Evolutionary conservation across 2,888 invertebrate genomes (phyloP).

Genomic region (Diarsia rubi): DNA sequence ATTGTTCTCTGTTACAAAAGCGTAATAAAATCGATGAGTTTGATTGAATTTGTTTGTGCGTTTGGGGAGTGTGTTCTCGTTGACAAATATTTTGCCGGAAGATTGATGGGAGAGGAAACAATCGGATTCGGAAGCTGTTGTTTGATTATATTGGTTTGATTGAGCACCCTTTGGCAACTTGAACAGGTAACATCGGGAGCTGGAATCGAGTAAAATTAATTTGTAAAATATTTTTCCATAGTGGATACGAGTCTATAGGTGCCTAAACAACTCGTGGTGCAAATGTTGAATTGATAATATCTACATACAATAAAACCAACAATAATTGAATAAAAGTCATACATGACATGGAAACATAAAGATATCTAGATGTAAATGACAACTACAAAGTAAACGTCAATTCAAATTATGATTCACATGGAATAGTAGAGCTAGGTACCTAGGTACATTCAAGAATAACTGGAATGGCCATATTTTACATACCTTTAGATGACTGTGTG

Average conservation of each 20-base stretch:
- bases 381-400: conserved; percentile 3
- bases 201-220: conserved; percentile 37
- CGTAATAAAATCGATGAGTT: conserved; percentile 77
- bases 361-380: neutral
- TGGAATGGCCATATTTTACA: neutral
- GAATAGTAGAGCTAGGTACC: neutral
- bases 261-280: neutral
- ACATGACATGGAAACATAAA: conserved; percentile 18
- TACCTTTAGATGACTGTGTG: too few relatives aligned
- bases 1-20: conserved; percentile 84
- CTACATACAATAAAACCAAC: conserved; percentile 18
- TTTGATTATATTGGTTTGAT: conserved; percentile 66
- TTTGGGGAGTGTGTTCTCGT: conserved; percentile 72
- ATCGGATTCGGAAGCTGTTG: conserved; percentile 65
- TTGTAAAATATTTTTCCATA: conserved; percentile 10
- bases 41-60: conserved; percentile 64
- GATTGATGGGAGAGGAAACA: conserved; percentile 74
- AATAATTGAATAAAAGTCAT: conserved; percentile 20
- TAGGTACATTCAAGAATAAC: neutral
- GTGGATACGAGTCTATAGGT: too few relatives aligned
- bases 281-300: conserved; percentile 22
- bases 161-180: conserved; percentile 56
- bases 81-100: conserved; percentile 79
- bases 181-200: conserved; percentile 29
- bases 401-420: neutral